Base-by-base conservation (phyloP, 2,888 invertebrate genomes). In the Chromoteleia sp. region DNA sequence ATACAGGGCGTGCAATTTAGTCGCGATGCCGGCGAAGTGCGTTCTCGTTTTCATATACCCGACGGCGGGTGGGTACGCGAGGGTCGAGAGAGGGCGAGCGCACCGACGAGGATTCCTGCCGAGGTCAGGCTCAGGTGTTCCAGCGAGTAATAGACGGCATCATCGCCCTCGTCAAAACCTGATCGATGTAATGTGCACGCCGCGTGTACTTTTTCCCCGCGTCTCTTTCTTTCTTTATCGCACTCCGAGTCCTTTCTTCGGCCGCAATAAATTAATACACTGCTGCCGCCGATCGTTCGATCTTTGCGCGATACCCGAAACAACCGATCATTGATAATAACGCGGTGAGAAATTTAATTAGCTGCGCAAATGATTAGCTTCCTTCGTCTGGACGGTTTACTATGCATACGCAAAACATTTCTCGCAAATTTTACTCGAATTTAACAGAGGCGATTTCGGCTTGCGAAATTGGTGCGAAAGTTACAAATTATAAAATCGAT, bases 101-200 rank as follows among this genome's bases (percentile, higher is more conserved):
- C 65, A 70, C 41, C 70, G 76, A 56, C 76, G 63, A 75, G 81
- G 81, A 74, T 75, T 63, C 75, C 61, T 75, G 82, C 65, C 65
- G 83, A 82, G 81, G 82, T 84, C 76, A 85, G 88, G 87, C 90
- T 89, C 90, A 91, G 91, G 90, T 91, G 90, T 90, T 88, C 83
- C 85, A 76, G 73, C 84, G 86, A 86, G 87, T 90, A 90, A 91
- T 91, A 88, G 89, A 88, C 87, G 85, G 88, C 87, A 74, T 89
- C 89, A 89, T 88, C 85, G 86, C 85, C 83, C 83, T 88, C 88
- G 88, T 90, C 89, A 88, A 88, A 87, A 83, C 81, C 87, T 91
- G 90, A 90, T 91, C 90, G 89, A 91, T 90, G 88, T 89, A 88
- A 90, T 89, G 88, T 88, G 87, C 87, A 85, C 86, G 83, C 84